Conservation (phyloP, 2,888 invertebrate species). For the Brachyopa scutellaris region DNA sequence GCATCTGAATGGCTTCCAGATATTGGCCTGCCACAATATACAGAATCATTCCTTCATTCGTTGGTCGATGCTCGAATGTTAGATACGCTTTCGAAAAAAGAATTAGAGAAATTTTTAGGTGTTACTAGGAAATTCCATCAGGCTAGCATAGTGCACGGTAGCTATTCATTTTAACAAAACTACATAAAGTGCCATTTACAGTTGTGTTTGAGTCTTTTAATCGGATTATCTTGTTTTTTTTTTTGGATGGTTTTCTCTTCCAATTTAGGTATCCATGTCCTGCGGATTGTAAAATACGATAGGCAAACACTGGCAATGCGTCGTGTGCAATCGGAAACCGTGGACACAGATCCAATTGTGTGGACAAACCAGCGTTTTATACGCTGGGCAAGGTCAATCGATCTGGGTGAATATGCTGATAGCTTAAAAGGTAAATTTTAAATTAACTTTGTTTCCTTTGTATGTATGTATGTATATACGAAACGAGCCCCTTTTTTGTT, state of each 20-base stretch:
- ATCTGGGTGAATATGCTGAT: slow-evolving; percentile 95
- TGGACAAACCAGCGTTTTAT: slow-evolving; percentile 98
- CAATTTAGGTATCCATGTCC: slow-evolving; percentile 87
- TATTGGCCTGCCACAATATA: slow-evolving; percentile 94
- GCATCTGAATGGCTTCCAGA: slow-evolving; percentile 96
- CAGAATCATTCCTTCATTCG: slow-evolving; percentile 92
- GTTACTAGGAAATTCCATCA: slow-evolving; percentile 97
- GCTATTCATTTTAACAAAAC: slow-evolving; percentile 15
- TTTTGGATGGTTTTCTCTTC: background rate
- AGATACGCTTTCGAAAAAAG: slow-evolving; percentile 95
- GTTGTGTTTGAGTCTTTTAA: background rate
- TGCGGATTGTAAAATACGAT: slow-evolving; percentile 96
- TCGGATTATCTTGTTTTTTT: background rate
- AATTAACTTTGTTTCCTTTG: background rate
- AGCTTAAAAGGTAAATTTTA: slow-evolving; percentile 90
- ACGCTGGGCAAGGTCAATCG: slow-evolving; percentile 96
- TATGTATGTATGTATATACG: too few relatives aligned
- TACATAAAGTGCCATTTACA: slow-evolving; percentile 1
- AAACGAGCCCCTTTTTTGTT: too few relatives aligned
- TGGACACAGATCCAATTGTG: slow-evolving; percentile 95
- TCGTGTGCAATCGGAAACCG: slow-evolving; percentile 93
- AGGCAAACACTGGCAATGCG: slow-evolving; percentile 93
- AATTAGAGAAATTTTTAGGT: slow-evolving; percentile 95
- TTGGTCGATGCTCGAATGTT: slow-evolving; percentile 96
- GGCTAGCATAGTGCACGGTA: slow-evolving; percentile 94